phyloP scores from a whole-genome alignment of 1,140 invertebrate genomes.

The Sesamia nonagrioides region DNA sequence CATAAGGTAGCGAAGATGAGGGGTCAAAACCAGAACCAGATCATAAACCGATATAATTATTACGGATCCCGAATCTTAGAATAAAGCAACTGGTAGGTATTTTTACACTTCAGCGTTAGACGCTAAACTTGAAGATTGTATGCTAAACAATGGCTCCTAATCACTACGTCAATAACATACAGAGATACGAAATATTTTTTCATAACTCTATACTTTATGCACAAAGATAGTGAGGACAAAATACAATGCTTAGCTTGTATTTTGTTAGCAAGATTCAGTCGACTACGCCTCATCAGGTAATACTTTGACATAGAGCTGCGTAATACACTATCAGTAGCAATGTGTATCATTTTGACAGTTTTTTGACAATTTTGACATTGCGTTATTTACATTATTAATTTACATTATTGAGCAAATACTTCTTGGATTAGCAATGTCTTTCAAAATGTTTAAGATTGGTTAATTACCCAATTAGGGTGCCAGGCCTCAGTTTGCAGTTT shows the following conservation, averaged over 20 bases:
- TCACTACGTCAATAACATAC: background rate
- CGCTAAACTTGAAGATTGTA: background rate
- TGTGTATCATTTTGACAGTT: too few species aligned
- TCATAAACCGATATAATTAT: too few species aligned
- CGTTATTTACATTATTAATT: too few species aligned
- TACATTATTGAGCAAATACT: too few species aligned
- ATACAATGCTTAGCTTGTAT: background rate
- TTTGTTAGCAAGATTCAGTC: background rate
- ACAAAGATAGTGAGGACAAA: background rate
- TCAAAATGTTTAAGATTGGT: too few species aligned
- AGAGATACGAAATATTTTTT: constrained; percentile 4
- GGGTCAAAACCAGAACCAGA: too few species aligned
- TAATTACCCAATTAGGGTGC: too few species aligned
- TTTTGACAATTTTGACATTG: too few species aligned
- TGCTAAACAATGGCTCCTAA: background rate
- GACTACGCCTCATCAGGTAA: background rate
- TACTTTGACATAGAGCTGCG: background rate
- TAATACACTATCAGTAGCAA: too few species aligned
- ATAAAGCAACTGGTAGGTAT: background rate
- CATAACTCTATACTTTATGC: constrained; percentile 36
- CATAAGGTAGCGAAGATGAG: too few species aligned
- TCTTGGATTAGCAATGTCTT: too few species aligned
- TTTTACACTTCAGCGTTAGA: background rate
- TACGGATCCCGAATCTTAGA: background rate
- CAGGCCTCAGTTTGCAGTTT: too few species aligned